Base-by-base conservation (phyloP, 2,888 invertebrate species). In the Hydrotaea cyrtoneurina region DNA sequence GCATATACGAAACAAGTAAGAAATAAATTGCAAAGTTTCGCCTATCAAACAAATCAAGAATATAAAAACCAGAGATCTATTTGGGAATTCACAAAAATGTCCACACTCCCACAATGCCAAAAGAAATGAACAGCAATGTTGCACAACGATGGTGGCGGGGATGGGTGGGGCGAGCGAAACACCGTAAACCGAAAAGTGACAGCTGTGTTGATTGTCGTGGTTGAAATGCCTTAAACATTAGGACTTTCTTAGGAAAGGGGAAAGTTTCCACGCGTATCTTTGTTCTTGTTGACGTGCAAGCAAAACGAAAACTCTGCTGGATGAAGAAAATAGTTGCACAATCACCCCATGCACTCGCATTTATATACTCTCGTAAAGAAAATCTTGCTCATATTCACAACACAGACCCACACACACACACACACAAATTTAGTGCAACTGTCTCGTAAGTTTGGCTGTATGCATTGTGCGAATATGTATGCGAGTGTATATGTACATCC, bases 41-140 rank as follows among this genome's bases (percentile, higher is more conserved):
- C 21, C 17, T 78, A 69, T 78, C 79, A 86, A 85, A 84, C 84
- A 86, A 85, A 86, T 86, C 85, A 83, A 82, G 43, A 74, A 73
- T 80, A 74, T 53, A 57, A 79, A 84, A 79, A 84, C 80, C 85
- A 71, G 82, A 86, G 79, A 83, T 86, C 83, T 83, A 73, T 86
- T 86, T 77, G 57, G 82, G 80, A 86, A 80, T 82, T 74, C 84
- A 74, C 84, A 73, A 15, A 69, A 78, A 76, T 77, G 57, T 79
- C 59, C 71, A 62, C 19, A 64, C 26, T 26, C 36, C 36, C 39
- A 36, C 19, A 59, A 74, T 55, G 36, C 23, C 55, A 1, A 39
- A 73, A 72, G 66, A 75, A 76, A 26, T 36, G 23, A 19, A 43
- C 43, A 43, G 43, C 15, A 3, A 10, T 7, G 43, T 43, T 43